phyloP scores from a whole-genome alignment of 2,113 vertebrate genomes.

The Microcebus lehilahytsara region DNA sequence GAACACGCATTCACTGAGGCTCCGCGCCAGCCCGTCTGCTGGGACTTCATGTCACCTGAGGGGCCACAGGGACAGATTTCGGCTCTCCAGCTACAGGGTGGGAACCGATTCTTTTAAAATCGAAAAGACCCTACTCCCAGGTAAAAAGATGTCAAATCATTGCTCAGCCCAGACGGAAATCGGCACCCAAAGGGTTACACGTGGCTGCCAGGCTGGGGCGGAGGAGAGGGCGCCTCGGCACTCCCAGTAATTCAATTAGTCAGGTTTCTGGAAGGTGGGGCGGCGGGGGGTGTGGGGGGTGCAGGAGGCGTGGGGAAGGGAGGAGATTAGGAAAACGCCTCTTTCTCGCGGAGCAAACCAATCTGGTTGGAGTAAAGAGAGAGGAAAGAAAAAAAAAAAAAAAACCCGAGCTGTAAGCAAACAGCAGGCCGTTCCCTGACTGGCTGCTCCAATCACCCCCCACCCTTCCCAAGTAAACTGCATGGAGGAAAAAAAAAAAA shows the following conservation, averaged over 20 bases:
- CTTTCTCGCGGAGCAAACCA: constrained; percentile 83
- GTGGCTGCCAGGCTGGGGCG: constrained; percentile 41
- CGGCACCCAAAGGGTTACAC: constrained; percentile 79
- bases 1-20: neutral
- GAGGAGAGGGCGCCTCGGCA: constrained; percentile 76
- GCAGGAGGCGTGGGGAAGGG: constrained; percentile 73
- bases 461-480: constrained; percentile 82
- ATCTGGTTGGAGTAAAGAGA: constrained; percentile 74
- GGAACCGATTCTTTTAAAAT: neutral
- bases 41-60: neutral
- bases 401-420: constrained; percentile 55
- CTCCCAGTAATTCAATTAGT: constrained; percentile 93
- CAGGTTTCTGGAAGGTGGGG: constrained; percentile 88
- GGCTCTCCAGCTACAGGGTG: neutral
- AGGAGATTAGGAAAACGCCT: constrained; percentile 82
- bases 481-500: constrained; percentile 35
- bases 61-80: neutral
- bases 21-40: neutral
- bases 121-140: neutral
- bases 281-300: constrained; percentile 65
- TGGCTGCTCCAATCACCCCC: constrained; percentile 83
- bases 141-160: constrained; percentile 50
- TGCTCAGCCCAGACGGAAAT: neutral
- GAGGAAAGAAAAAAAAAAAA: neutral
- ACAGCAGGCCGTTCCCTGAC: constrained; percentile 79